phyloP scores from a whole-genome alignment of 2,888 invertebrate species.

The Rhimphoctona megacephalus region DNA sequence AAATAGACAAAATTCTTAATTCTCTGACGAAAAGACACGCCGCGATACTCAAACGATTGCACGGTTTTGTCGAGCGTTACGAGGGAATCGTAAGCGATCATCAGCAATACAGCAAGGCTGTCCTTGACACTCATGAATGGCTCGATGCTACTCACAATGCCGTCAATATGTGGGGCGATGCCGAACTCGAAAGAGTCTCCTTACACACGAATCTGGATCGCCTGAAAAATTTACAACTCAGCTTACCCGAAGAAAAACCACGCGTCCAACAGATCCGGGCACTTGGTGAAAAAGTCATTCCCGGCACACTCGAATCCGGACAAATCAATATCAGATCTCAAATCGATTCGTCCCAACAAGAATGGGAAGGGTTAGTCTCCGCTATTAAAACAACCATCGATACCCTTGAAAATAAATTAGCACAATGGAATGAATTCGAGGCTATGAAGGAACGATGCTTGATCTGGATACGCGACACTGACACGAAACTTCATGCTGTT shows the following conservation, averaged over 20 bases:
- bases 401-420: conserved; percentile 92
- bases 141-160: conserved; percentile 93
- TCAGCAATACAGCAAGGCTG: conserved; percentile 94
- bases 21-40: conserved; percentile 91
- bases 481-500: conserved; percentile 94
- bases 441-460: conserved; percentile 93
- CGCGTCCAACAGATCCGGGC: conserved; percentile 92
- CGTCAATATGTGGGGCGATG: conserved; percentile 93
- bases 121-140: conserved; percentile 95
- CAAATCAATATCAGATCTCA: conserved; percentile 94
- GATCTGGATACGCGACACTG: conserved; percentile 95
- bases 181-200: conserved; percentile 93
- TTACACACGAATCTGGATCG: conserved; percentile 95
- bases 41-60: conserved; percentile 89
- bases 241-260: conserved; percentile 94
- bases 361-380: conserved; percentile 94
- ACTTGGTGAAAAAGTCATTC: conserved; percentile 95
- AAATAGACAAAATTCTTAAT: conserved; percentile 90
- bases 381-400: conserved; percentile 92
- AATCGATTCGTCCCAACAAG: conserved; percentile 94
- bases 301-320: conserved; percentile 93
- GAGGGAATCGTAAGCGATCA: conserved; percentile 95
- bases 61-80: conserved; percentile 93
- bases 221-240: conserved; percentile 90
- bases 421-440: conserved; percentile 97